Percentiles rank a stretch among this genome's conserved stretches.
phyloP scores from a whole-genome alignment of 2,113 vertebrate species.

The Vulpes ferrilata region DNA sequence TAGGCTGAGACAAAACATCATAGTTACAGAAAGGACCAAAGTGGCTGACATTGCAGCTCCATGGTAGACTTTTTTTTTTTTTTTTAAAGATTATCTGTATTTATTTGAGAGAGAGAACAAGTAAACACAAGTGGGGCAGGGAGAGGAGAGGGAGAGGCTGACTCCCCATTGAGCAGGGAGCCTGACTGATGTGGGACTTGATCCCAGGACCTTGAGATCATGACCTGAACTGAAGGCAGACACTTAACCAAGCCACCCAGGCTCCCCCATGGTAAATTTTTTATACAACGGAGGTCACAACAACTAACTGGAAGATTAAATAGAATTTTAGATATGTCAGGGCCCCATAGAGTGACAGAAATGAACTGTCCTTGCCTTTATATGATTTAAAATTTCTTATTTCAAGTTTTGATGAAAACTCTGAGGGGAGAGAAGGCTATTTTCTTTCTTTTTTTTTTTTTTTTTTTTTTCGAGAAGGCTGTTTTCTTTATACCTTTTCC shows the following conservation, averaged over 20 bases:
- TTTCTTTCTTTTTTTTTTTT: too few relatives aligned
- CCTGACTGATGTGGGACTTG: too few relatives aligned
- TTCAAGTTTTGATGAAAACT: background rate
- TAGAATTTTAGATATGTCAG: background rate
- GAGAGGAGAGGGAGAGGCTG: too few relatives aligned
- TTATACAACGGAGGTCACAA: constrained; percentile 45
- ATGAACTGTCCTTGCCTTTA: background rate
- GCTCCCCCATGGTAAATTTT: background rate
- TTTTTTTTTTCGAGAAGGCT: too few relatives aligned
- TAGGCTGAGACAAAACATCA: background rate
- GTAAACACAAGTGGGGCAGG: too few relatives aligned
- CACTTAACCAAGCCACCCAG: too few relatives aligned
- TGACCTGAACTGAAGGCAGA: too few relatives aligned
- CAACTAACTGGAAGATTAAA: constrained; percentile 8
- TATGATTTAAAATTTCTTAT: background rate
- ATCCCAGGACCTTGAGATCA: too few relatives aligned
- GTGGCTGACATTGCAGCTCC: background rate
- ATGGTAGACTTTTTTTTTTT: background rate
- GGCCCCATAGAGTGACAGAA: background rate
- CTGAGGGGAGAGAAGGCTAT: background rate
- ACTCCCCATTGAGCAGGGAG: too few relatives aligned
- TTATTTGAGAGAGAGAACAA: too few relatives aligned
- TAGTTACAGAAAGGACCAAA: background rate
- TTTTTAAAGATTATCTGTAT: too few relatives aligned
- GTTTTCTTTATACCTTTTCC: background rate